phyloP scores from a whole-genome alignment of 2,888 invertebrate genomes.

The Tinea trinotella region DNA sequence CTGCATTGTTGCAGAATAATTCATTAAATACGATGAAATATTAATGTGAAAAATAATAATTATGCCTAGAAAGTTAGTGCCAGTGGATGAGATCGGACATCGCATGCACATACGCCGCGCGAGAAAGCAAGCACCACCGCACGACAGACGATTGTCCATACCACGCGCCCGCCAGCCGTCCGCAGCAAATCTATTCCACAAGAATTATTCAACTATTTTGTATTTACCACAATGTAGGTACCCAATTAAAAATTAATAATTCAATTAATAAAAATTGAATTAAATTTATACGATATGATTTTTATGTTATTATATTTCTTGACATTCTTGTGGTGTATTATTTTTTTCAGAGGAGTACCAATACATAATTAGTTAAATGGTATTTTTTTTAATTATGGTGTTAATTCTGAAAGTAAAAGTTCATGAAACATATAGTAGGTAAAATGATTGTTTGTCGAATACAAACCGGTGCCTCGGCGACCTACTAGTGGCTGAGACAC shows the following conservation, averaged over 20 bases:
- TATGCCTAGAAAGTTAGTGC: conserved; percentile 67
- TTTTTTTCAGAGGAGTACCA: no score
- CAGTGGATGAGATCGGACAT: conserved; percentile 59
- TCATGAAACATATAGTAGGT: conserved; percentile 50
- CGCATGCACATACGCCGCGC: conserved; percentile 66
- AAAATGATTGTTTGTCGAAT: conserved; percentile 35
- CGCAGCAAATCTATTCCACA: conserved; percentile 4
- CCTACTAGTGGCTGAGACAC: conserved; percentile 50
- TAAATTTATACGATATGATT: no score
- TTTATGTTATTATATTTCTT: no score
- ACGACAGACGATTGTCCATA: conserved; percentile 6
- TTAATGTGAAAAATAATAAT: conserved; percentile 69
- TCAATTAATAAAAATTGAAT: no score
- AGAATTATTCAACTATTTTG: background rate
- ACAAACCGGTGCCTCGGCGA: conserved; percentile 55
- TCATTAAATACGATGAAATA: conserved; percentile 43
- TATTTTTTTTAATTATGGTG: background rate
- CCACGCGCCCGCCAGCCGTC: background rate
- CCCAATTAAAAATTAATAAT: background rate
- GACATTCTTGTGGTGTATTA: no score
- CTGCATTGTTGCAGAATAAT: background rate
- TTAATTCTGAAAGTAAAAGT: conserved; percentile 53
- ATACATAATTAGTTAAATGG: no score
- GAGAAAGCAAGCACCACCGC: conserved; percentile 59
- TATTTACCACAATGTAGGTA: background rate